phyloP scores from a whole-genome alignment of 2,797 vertebrate genomes.

The Chrosomus eos region DNA sequence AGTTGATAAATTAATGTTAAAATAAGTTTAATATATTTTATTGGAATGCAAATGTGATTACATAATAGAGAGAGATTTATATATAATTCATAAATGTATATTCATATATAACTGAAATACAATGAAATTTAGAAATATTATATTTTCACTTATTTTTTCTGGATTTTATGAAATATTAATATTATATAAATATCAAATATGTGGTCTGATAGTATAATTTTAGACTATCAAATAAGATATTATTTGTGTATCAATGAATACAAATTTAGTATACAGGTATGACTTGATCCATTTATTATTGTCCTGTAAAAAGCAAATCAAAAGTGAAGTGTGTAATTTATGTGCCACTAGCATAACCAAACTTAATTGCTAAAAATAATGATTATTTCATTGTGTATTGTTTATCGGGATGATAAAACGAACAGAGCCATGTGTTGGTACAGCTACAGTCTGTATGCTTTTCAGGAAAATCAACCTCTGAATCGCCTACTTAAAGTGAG shows the following conservation, averaged over 20 bases:
- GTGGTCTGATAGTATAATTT: not conserved
- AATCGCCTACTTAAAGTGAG: not conserved
- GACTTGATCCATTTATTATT: not conserved
- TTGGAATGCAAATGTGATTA: too few species aligned
- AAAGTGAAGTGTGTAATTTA: not conserved
- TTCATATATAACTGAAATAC: too few species aligned
- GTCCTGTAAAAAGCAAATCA: not conserved
- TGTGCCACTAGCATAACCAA: not conserved
- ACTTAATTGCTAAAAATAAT: not conserved
- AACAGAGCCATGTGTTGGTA: not conserved
- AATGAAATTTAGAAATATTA: not conserved
- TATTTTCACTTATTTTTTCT: too few species aligned
- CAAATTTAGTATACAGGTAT: not conserved
- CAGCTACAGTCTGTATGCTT: not conserved
- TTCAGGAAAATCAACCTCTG: not conserved
- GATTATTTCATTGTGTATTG: not conserved
- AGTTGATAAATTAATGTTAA: not conserved
- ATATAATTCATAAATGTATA: too few species aligned
- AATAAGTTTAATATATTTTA: not conserved
- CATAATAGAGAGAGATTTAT: too few species aligned
- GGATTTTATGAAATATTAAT: not conserved
- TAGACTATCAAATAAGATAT: not conserved
- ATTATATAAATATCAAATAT: not conserved
- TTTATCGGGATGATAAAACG: not conserved
- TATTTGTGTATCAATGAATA: not conserved